Percentiles rank a stretch among this genome's conserved stretches.
Conservation (phyloP, 2,797 vertebrate genomes). For the Anas bernieri region DNA sequence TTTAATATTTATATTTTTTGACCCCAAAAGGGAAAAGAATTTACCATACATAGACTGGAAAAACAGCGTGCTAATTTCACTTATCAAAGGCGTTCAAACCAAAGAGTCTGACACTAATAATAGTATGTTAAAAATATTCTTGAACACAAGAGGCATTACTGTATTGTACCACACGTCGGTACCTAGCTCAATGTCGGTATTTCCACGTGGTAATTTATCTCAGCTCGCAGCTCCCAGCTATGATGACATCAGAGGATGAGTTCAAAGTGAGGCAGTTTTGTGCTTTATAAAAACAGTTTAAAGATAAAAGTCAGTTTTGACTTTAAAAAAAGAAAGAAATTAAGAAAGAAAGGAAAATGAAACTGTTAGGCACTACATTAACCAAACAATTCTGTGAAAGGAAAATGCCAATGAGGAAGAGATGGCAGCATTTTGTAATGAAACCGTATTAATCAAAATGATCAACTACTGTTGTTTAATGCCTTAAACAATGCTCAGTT, state of each 20-base stretch:
- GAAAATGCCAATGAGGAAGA: constrained; percentile 49
- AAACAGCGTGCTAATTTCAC: constrained; percentile 67
- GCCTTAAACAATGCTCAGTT: not conserved
- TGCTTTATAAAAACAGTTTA: constrained; percentile 33
- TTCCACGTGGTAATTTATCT: constrained; percentile 60
- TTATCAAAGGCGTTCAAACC: constrained; percentile 38
- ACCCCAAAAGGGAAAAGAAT: constrained; percentile 75
- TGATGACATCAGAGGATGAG: constrained; percentile 47
- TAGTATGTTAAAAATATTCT: constrained; percentile 1
- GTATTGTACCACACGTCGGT: constrained; percentile 34
- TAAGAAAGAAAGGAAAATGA: not conserved
- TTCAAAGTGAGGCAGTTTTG: constrained; percentile 44
- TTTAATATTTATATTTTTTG: constrained; percentile 68
- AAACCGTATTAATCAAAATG: not conserved
- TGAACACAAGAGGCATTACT: not conserved
- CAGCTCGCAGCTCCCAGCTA: not conserved
- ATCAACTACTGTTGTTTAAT: not conserved
- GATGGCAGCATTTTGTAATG: not conserved
- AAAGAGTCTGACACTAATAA: constrained; percentile 58
- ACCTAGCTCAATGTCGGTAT: constrained; percentile 48
- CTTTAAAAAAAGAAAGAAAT: not conserved
- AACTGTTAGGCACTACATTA: not conserved
- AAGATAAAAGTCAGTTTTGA: constrained; percentile 42
- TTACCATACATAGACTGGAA: constrained; percentile 61
- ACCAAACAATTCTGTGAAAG: not conserved